Evolutionary conservation across 1,140 invertebrate genomes (phyloP), one percentile per base, ranked within the genome.

Genomic region (Acyrthosiphon pisum): DNA sequence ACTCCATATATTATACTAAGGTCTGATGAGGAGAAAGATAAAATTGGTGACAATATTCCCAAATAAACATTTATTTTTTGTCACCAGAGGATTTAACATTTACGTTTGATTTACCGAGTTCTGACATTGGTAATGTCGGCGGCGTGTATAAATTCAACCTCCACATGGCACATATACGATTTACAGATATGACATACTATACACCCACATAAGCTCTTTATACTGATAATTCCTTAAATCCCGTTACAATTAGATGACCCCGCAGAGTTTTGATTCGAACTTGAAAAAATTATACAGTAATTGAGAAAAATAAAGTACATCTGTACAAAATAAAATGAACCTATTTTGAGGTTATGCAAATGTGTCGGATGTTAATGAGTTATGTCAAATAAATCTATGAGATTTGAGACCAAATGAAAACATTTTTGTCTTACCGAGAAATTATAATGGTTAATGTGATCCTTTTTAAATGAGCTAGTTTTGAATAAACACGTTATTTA

Each of bases 71-170:
- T 91, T 76, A 44, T 91, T 68, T 90, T 30, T 68, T 44, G 90
- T 68, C 56, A 44, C 23, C 3, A 60, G 23, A 46, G 37, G 41
- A 35, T 68, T 91, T 91, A 56, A 76, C 60, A 41, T 91, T 76
- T 91, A 91, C 90, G 41, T 91, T 91, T 76, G 89, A 90, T 90
- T 90, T 90, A 90, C 53, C 30, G 14, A 44, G 11, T 44, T 90
- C 35, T 14, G 23, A 91, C 22, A 89, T 50, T 37, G 20, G 50
- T 56, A 68, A 41, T 22, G 41, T 30, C 30, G 41, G 90, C 46
- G 37, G 41, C 11, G 18, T 60, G 50, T 91, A 91, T 91, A 91
- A 91, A 91, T 68, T 91, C 37, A 76, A 76, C 56, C 18, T 30
- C 18, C 68, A 76, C 22, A 35, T 20, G 26, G 46, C 41, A 41